Base-by-base conservation (phyloP, 2,888 invertebrate genomes). In the Clepsis dumicolana region DNA sequence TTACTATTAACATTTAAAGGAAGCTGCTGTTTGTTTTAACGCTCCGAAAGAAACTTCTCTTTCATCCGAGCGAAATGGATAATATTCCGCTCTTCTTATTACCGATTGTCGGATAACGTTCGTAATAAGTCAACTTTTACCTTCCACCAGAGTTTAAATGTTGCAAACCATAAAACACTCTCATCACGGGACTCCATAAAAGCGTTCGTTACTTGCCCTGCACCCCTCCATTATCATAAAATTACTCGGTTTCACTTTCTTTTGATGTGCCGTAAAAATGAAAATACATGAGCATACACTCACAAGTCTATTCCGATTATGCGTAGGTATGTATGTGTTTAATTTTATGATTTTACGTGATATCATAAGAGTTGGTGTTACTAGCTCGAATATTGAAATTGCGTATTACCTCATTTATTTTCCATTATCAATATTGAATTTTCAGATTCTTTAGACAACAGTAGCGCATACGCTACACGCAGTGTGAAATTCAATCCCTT, bases 171-270 rank as follows among this genome's bases (percentile, higher is more conserved):
- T 91, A 90, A 91, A 91, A 81, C 83, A 85, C 81, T 73, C 85
- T 87, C 89, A 87, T 89, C 89, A 87, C 79, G 76, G 75, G 82
- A 80, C 81, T 82, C 83, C 89, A 85, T 91, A 92, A 92, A 90
- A 90, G 91, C 87, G 85, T 90, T 82, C 85, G 79, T 84, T 84
- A 86, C 85, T 85, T 84, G 82, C 80, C 79, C 83, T 82, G 78
- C 79, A 80, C 82, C 83, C 86, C 83, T 84, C 91, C 90, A 92
- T 92, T 92, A 92, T 88, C 92, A 92, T 92, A 92, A 92, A 92
- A 89, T 91, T 87, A 89, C 88, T 82, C 82, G 85, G 86, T 91
- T 89, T 89, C 91, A 90, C 90, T 91, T 92, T 91, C 91, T 90
- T 90, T 90, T 92, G 90, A 91, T 91, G 91, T 89, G 87, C 87